These are phyloP conservation scores for Thymelicus lineola DNA, from an alignment of 2,888 invertebrate genomes.

Conservation along the genomic window DNA sequence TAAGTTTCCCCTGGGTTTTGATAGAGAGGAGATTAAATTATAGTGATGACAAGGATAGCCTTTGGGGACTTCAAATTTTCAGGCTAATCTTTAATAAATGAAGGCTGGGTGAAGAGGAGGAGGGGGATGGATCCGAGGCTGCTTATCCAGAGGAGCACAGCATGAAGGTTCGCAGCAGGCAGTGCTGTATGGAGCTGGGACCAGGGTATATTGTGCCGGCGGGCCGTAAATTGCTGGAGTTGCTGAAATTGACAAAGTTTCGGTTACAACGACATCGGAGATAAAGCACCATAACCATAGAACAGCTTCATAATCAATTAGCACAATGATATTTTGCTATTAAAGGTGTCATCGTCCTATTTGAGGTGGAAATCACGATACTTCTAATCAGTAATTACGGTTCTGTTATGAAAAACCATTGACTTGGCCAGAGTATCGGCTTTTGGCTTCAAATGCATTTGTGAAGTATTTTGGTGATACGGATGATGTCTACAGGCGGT, in stretches of 20 bases:
- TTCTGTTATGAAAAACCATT: no score
- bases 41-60: conserved; percentile 2
- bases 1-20: conserved; percentile 23
- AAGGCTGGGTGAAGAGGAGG: conserved; percentile 78
- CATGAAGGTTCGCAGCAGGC: conserved; percentile 76
- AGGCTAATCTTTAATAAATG: conserved; percentile 63
- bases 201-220: conserved; percentile 71
- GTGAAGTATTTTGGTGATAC: no score
- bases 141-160: conserved; percentile 75
- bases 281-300: no score
- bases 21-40: conserved; percentile 18
- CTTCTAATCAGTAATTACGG: no score
- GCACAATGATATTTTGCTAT: no score
- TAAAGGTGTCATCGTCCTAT: no score
- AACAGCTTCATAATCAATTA: no score
- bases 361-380: no score
- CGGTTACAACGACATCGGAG: no score
- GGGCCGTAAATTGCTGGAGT: conserved; percentile 74
- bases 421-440: no score
- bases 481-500: no score
- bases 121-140: conserved; percentile 70
- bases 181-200: conserved; percentile 73
- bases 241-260: conserved; percentile 54
- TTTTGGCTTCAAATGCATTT: no score
- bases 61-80: neutral